A percentile compares a stretch with the other conserved stretches of the same genome.
Conservation (phyloP, 92 coral and sea anemone species). For the Metridium senile region DNA sequence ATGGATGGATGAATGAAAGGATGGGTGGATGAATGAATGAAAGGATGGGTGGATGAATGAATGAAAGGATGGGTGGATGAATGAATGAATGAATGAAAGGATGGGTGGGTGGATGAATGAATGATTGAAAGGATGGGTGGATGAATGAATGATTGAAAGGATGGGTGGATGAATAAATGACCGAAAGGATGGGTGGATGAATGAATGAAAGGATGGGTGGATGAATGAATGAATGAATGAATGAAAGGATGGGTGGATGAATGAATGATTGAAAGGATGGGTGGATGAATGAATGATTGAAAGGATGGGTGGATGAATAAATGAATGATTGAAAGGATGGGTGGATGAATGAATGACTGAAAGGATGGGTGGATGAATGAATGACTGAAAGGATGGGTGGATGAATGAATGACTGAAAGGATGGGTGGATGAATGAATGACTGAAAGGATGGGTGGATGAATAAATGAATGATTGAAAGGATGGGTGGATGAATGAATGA, state of each 20-base stretch:
- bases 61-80: background rate
- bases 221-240: background rate
- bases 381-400: conserved; percentile 42
- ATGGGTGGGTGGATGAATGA: background rate
- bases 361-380: background rate
- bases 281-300: background rate
- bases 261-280: background rate
- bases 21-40: background rate
- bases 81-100: conserved; percentile 20
- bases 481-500: background rate
- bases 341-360: background rate
- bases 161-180: background rate
- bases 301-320: background rate
- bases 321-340: background rate
- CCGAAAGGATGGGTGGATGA: background rate
- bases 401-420: background rate
- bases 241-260: background rate
- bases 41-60: background rate
- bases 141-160: background rate
- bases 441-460: background rate
- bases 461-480: too few species aligned
- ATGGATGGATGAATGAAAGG: background rate
- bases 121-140: background rate
- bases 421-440: background rate
- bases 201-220: conserved; percentile 16